Percentiles rank a stretch among this genome's conserved stretches.
phyloP scores from a whole-genome alignment of 2,888 invertebrate genomes.

The Unio pictorum region DNA sequence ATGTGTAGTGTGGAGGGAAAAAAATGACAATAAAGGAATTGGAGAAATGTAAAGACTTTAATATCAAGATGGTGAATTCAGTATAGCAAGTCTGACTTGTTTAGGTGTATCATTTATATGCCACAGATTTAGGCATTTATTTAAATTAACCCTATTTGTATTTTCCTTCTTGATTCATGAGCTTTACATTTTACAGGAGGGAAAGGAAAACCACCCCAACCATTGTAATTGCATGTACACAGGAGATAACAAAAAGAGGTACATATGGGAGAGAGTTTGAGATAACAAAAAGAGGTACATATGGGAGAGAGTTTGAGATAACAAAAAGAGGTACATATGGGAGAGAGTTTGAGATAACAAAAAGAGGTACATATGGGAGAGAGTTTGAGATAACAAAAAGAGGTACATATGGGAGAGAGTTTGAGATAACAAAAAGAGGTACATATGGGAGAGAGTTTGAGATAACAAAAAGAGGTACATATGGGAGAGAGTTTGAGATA shows the following conservation, averaged over 20 bases:
- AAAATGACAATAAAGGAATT: too few relatives aligned
- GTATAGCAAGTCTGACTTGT: too few relatives aligned
- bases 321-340: too few relatives aligned
- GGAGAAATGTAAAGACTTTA: too few relatives aligned
- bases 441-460: conserved; percentile 76
- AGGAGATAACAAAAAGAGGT: conserved; percentile 83
- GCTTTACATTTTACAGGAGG: conserved; percentile 38
- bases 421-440: conserved; percentile 82
- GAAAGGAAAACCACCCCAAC: conserved; percentile 78
- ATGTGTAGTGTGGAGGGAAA: too few relatives aligned
- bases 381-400: conserved; percentile 75
- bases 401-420: conserved; percentile 41
- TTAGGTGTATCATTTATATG: too few relatives aligned
- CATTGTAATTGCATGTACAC: conserved; percentile 90
- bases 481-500: too few relatives aligned
- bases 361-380: too few relatives aligned
- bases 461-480: conserved; percentile 77
- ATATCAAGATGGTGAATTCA: too few relatives aligned
- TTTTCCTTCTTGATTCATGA: neutral
- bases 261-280: neutral
- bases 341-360: neutral
- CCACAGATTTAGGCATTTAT: neutral
- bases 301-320: neutral
- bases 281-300: too few relatives aligned
- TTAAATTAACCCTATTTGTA: neutral